These are phyloP conservation scores for Paracyclopina nana DNA, from an alignment of 1,140 invertebrate genomes.

Conservation along the genomic window DNA sequence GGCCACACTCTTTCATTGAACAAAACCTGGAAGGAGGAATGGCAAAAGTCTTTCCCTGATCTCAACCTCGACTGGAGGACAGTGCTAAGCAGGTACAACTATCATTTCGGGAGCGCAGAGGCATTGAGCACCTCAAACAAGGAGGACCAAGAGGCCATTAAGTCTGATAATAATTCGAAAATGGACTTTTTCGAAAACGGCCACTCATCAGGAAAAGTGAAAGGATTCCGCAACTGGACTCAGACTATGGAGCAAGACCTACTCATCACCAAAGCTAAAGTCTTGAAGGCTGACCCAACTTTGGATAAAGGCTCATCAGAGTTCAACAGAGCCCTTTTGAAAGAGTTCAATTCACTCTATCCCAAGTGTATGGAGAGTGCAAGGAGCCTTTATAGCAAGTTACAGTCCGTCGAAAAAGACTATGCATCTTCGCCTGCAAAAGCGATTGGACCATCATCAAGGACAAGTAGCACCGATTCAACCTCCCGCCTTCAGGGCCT, in stretches of 20 bases:
- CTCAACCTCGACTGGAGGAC: slow-evolving; percentile 3
- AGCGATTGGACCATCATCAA: no score
- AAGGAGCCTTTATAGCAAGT: slow-evolving; percentile 1
- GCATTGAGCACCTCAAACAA: neutral
- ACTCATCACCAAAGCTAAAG: slow-evolving; percentile 1
- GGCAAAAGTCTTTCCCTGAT: neutral
- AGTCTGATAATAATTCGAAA: neutral
- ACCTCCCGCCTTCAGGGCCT: no score
- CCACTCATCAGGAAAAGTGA: neutral
- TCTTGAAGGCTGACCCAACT: neutral
- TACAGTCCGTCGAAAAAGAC: slow-evolving; percentile 10
- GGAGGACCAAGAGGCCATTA: no score
- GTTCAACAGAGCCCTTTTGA: neutral
- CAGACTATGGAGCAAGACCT: slow-evolving; percentile 5
- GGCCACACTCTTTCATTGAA: no score
- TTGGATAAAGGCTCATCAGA: neutral
- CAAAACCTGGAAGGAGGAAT: slow-evolving; percentile 1
- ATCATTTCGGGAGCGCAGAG: neutral
- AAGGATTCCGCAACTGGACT: slow-evolving; percentile 10
- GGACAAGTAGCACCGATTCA: no score
- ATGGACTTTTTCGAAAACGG: neutral
- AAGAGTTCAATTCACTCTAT: neutral
- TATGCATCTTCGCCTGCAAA: no score
- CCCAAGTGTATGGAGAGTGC: slow-evolving; percentile 14
- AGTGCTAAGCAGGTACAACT: neutral